A percentile compares a stretch with the other conserved stretches of the same genome.
Conservation (phyloP, 64 coral and sea anemone genomes). For the Exaiptasia diaphana region DNA sequence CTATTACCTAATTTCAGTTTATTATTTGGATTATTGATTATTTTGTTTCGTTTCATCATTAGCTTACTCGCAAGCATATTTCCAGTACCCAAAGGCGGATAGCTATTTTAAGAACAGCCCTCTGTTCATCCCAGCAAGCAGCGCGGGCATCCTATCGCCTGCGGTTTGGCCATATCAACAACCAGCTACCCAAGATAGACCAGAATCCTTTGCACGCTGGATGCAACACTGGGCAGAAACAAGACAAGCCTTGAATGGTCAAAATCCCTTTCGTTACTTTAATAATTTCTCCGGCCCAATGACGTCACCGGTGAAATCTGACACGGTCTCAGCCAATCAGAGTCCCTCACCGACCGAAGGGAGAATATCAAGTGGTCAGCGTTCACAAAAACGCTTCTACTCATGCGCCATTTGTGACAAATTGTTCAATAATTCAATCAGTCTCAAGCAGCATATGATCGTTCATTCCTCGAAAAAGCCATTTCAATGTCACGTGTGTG, state of each 20-base stretch:
- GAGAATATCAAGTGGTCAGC: background rate
- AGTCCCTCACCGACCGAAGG: background rate
- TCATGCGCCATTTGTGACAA: slow-evolving; percentile 40
- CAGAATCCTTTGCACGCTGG: slow-evolving; percentile 42
- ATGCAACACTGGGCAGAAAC: slow-evolving; percentile 63
- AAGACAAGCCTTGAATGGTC: background rate
- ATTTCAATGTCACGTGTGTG: slow-evolving; percentile 34
- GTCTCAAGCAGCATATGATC: slow-evolving; percentile 55
- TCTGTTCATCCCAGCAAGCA: background rate
- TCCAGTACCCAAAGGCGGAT: too few relatives aligned
- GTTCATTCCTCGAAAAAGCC: slow-evolving; percentile 47
- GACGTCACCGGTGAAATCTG: background rate
- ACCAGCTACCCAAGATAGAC: background rate
- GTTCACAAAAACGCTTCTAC: slow-evolving; percentile 18
- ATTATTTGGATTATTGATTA: too few relatives aligned
- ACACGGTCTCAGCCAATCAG: background rate
- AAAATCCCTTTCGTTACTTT: background rate
- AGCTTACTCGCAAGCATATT: too few relatives aligned
- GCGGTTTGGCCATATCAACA: slow-evolving; percentile 38
- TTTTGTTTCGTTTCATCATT: too few relatives aligned
- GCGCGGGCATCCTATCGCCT: background rate
- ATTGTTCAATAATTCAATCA: slow-evolving; percentile 53
- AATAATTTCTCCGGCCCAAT: background rate
- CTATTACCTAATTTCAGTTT: too few relatives aligned
- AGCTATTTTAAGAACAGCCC: background rate